Percentiles rank a stretch among this genome's conserved stretches.
These are phyloP conservation scores for Bradypus variegatus DNA, from an alignment of 2,797 vertebrate species.

Conservation along the genomic window DNA sequence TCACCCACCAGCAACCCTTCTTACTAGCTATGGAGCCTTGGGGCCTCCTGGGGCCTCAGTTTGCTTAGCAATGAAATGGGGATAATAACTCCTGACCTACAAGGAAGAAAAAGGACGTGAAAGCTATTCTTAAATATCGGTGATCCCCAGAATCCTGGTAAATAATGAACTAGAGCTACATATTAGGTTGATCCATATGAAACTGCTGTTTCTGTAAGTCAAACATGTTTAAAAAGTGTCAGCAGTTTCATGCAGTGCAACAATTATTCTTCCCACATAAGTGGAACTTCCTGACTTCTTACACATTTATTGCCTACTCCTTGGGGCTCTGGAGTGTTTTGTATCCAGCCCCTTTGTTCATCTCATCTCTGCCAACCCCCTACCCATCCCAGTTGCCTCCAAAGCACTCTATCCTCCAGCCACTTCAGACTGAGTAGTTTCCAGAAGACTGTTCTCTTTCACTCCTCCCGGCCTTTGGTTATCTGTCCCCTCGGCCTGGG, in stretches of 20 bases:
- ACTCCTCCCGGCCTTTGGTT: background rate
- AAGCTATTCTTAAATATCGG: background rate
- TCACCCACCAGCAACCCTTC: background rate
- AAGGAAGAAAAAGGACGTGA: background rate
- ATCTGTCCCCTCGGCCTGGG: background rate
- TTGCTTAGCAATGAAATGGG: background rate
- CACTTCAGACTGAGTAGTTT: background rate
- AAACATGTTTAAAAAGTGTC: background rate
- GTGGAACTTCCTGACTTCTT: background rate
- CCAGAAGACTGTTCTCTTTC: background rate
- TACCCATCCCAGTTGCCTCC: background rate
- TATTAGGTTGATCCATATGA: background rate
- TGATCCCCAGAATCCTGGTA: background rate
- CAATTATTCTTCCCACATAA: background rate
- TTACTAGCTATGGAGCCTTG: background rate
- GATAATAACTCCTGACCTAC: background rate
- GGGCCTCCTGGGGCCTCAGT: background rate
- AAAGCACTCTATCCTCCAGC: background rate
- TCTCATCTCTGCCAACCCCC: background rate
- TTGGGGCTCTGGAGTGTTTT: background rate
- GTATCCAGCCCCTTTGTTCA: background rate
- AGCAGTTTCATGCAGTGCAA: background rate
- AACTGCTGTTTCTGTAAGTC: background rate
- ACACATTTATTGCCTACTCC: background rate
- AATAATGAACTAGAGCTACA: background rate